Evolutionary conservation across 2,113 vertebrate genomes (phyloP), one percentile per base, ranked within the genome.

Genomic region (Scolopax mira): DNA sequence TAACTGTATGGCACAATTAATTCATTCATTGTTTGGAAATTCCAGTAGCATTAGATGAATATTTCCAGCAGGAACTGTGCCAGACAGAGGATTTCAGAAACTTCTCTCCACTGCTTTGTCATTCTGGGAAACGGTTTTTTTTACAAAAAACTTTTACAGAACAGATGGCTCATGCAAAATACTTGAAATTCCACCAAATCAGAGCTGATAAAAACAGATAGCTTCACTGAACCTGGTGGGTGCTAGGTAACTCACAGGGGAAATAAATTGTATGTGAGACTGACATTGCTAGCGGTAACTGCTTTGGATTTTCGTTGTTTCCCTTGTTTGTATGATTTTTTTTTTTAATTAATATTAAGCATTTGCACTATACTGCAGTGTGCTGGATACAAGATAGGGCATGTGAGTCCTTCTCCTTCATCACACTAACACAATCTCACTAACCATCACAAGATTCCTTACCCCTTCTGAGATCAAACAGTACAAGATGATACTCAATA

Each of bases 91-190:
- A 85, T 79, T 82, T 93, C 79, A 88, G 85, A 88, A 95, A 77
- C 75, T 58, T 46, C 31, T 85, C 58, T 88, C 54, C 18, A 14
- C 57, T 21, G 27, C 49, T 93, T 91, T 93, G 54, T 93, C 82
- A 49, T 89, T 91, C 70, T 67, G 57, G 22, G 14, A 93, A 90
- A 62, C 14, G 48, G 30, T 13, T 1, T 2, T 17, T 84, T 89
- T 87, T 49, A 1, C 1, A 77, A 78, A 77, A 92, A 73, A n/a
- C 3, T 61, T 85, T 66, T 92, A 48, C 12, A 42, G 73, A 95
- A 64, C 90, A 97, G 88, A 92, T 95, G 83, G 80, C 22, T 93
- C 21, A 14, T 92, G 54, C 65, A 52, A 90, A 96, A 92, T 64
- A 39, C 10, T 88, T 94, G 79, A 93, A 89, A 94, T 81, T 58